Evolutionary conservation across 2,888 invertebrate genomes (phyloP).

Genomic region (Hemithea aestivaria): DNA sequence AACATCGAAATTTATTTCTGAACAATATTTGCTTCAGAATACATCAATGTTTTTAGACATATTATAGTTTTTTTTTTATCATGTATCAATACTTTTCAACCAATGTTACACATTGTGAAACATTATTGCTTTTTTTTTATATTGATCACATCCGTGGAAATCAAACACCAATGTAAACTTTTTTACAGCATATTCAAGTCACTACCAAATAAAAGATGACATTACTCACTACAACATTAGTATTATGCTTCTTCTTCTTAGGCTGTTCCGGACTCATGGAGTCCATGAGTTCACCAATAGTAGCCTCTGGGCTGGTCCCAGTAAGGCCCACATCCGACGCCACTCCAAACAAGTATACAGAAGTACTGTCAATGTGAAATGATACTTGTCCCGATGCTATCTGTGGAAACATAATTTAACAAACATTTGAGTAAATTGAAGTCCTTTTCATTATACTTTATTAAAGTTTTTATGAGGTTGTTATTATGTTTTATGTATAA

Average conservation of each 20-base stretch:
- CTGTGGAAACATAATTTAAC: conserved; percentile 35
- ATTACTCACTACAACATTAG: conserved; percentile 50
- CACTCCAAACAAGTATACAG: conserved; percentile 82
- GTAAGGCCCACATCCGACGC: conserved; percentile 77
- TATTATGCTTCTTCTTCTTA: conserved; percentile 66
- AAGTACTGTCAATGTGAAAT: conserved; percentile 83
- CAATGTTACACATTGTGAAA: too few species aligned
- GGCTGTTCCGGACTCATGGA: conserved; percentile 63
- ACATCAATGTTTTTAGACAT: too few species aligned
- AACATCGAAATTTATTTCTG: too few species aligned
- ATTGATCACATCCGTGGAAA: too few species aligned
- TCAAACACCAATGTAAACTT: too few species aligned
- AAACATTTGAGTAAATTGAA: background rate
- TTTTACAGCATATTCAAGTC: too few species aligned
- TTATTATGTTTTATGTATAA: background rate
- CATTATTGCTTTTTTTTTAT: too few species aligned
- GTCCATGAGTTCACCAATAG: conserved; percentile 73
- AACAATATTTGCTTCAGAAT: too few species aligned
- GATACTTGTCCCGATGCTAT: conserved; percentile 86
- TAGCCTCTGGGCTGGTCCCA: conserved; percentile 73
- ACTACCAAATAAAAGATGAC: too few species aligned
- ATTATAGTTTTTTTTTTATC: too few species aligned
- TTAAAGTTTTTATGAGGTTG: too few species aligned
- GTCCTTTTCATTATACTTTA: background rate
- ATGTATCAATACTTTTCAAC: too few species aligned